Evolutionary conservation across 2,888 invertebrate genomes (phyloP), one percentile per base, ranked within the genome.

Genomic region (Lepidocyrtoides sp.): DNA sequence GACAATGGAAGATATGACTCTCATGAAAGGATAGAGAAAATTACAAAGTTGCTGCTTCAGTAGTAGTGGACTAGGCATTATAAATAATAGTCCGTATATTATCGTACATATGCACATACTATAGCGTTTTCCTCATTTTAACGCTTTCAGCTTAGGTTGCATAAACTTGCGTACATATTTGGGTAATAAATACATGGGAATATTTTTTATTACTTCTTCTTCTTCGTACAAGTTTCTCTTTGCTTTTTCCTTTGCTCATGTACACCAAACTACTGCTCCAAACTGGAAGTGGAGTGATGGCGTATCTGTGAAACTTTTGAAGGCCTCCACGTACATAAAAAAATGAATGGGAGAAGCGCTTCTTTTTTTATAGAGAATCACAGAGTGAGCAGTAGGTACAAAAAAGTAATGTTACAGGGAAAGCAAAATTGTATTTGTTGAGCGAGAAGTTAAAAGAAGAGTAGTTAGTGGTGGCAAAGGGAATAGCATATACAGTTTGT

Each of bases 331-430:
- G 20, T 72, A 48, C 41, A 72, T 72, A 72, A 48, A 72, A 26
- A 72, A 44, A n/a, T 72, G 72, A 72, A 72, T 48, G 72, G 44
- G 23, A 72, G 32, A 66, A 66, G n/a, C 63, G 23, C 44, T 3
- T 36, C 17, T 12, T 17, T n/a, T 69, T 69, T 69, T 69, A 69
- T 41, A 41, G 69, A 20, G 69, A 69, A 69, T 69, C 69, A 69
- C n/a, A n/a, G 20, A 66, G 36, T 69, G 69, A n/a, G n/a, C 20
- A 20, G 20, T 69, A 69, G 10, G 36, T 36, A 36, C 8, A 36
- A 44, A 72, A 23, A 4, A 72, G 12, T 48, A 32, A 72, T 72
- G 48, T 14, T 26, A 44, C 10, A 23, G 23, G 44, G 1, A 29
- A 63, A n/a, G n/a, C 10, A 44, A 48, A 72, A 5, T 48, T 44